A percentile compares a stretch with the other conserved stretches of the same genome.
These are phyloP conservation scores for Plagodis pulveraria DNA, from an alignment of 2,888 invertebrate species.

Conservation along the genomic window DNA sequence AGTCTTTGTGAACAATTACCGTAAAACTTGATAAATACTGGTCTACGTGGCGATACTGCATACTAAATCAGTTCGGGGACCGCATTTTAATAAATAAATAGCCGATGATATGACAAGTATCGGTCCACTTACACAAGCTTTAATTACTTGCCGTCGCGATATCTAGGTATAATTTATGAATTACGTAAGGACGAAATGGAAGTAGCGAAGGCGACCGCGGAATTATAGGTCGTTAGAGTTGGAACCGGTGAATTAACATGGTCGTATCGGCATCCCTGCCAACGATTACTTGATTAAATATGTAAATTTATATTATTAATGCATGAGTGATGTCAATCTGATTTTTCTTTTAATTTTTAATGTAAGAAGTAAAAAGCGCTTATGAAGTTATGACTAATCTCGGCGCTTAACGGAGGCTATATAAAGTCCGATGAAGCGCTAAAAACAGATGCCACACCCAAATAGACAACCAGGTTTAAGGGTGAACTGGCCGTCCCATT, in stretches of 20 bases:
- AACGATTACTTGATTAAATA: slow-evolving; percentile 10
- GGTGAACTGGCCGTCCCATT: too few relatives aligned
- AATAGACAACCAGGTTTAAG: too few relatives aligned
- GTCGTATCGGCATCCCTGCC: slow-evolving; percentile 17
- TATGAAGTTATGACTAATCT: too few relatives aligned
- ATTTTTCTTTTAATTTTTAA: too few relatives aligned
- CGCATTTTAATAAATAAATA: slow-evolving; percentile 65
- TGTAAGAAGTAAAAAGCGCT: too few relatives aligned
- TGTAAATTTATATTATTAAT: not conserved
- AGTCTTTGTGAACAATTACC: slow-evolving; percentile 55
- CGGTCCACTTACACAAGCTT: slow-evolving; percentile 64
- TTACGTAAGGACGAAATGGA: slow-evolving; percentile 51
- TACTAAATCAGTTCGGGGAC: slow-evolving; percentile 71
- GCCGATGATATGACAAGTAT: slow-evolving; percentile 66
- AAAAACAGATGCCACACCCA: too few relatives aligned
- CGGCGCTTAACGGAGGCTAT: too few relatives aligned
- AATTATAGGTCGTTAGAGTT: slow-evolving; percentile 31
- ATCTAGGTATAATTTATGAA: slow-evolving; percentile 53
- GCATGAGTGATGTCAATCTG: too few relatives aligned
- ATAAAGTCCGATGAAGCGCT: too few relatives aligned
- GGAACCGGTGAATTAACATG: slow-evolving; percentile 28
- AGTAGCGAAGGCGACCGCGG: slow-evolving; percentile 38
- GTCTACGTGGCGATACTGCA: slow-evolving; percentile 62
- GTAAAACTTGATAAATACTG: slow-evolving; percentile 64
- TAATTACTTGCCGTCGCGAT: slow-evolving; percentile 66